These are phyloP conservation scores for Macroglossus sobrinus DNA, from an alignment of 2,113 vertebrate species.

Conservation along the genomic window DNA sequence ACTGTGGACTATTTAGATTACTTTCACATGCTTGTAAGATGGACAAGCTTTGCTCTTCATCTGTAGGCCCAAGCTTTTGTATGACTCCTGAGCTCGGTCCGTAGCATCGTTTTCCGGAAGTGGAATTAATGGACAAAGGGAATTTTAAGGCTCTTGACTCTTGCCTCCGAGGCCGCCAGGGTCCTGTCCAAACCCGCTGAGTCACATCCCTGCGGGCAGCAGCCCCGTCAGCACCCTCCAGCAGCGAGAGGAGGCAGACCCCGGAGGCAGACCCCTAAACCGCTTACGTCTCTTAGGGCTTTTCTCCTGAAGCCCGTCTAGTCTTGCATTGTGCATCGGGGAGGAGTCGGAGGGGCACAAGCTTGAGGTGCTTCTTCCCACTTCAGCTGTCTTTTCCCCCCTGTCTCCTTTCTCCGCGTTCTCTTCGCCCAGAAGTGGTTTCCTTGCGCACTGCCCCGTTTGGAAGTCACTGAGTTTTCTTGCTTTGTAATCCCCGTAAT, in stretches of 20 bases:
- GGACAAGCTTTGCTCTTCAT: neutral
- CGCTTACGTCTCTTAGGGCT: neutral
- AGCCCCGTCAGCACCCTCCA: neutral
- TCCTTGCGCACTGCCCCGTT: slow-evolving; percentile 42
- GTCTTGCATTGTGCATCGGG: neutral
- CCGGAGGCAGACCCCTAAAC: too few relatives aligned
- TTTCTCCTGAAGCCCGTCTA: neutral
- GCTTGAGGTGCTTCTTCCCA: neutral
- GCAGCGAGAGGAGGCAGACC: too few relatives aligned
- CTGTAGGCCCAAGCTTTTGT: neutral
- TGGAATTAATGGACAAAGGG: slow-evolving; percentile 22
- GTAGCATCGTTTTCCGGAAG: slow-evolving; percentile 14
- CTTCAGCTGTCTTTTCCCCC: neutral
- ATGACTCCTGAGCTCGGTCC: neutral
- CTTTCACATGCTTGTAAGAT: neutral
- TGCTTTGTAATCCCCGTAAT: slow-evolving; percentile 76
- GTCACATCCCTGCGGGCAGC: too few relatives aligned
- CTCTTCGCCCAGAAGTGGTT: slow-evolving; percentile 46
- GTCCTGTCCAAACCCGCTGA: neutral
- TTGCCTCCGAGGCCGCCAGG: neutral
- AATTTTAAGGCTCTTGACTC: neutral
- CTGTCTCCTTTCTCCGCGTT: slow-evolving; percentile 27
- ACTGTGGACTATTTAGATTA: neutral
- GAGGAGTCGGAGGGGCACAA: accelerated
- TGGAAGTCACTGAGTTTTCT: slow-evolving; percentile 63